Conservation (phyloP, 2,797 vertebrate species). For the Nothura maculosa region DNA sequence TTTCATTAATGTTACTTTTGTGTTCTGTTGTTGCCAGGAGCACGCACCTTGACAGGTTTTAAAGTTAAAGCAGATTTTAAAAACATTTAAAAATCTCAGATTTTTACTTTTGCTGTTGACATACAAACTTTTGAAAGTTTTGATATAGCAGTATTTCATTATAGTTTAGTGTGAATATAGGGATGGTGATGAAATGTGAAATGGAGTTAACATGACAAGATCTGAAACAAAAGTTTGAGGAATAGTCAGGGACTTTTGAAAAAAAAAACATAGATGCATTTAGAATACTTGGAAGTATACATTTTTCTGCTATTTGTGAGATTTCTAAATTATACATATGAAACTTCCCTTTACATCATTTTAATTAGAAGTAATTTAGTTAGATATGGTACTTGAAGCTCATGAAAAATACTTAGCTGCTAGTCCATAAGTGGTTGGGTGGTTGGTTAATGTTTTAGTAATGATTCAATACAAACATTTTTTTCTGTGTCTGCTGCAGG, state of each 20-base stretch:
- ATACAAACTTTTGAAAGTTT: neutral
- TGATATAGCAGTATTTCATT: accelerated
- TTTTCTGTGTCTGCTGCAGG: conserved; percentile 80
- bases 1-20: neutral
- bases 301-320: neutral
- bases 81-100: neutral
- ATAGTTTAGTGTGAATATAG: neutral
- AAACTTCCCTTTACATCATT: neutral
- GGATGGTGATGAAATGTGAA: neutral
- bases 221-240: neutral
- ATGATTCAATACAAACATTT: neutral
- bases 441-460: neutral
- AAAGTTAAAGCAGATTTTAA: neutral
- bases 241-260: neutral
- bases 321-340: neutral
- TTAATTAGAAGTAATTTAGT: neutral
- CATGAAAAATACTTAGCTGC: neutral
- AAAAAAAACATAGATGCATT: neutral
- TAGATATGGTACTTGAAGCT: neutral
- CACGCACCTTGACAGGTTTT: neutral
- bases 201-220: neutral
- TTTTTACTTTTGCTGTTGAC: neutral
- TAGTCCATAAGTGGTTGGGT: neutral
- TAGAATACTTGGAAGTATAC: neutral
- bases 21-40: neutral